Percentiles rank a stretch among this genome's conserved stretches.
Conservation (phyloP, 2,888 invertebrate species). For the Athalia cordata region DNA sequence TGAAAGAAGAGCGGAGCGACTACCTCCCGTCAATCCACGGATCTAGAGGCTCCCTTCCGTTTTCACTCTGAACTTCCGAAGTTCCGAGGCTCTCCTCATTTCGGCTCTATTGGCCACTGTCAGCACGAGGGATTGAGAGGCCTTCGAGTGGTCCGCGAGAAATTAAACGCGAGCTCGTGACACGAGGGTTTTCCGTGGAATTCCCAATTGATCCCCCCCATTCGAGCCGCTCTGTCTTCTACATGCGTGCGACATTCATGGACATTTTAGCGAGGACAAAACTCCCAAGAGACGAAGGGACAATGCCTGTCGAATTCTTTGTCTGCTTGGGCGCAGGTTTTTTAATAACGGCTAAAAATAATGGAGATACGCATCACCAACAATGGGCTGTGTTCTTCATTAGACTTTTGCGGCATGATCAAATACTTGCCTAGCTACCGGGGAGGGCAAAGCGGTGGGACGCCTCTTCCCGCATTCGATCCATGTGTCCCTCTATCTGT, state of each 20-base stretch:
- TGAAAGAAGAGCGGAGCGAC: background rate
- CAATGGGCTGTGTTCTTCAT: slow-evolving; percentile 67
- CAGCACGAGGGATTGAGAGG: slow-evolving; percentile 31
- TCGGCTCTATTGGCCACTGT: slow-evolving; percentile 3
- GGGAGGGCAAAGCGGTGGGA: slow-evolving; percentile 37
- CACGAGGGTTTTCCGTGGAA: slow-evolving; percentile 37
- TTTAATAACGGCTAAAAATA: slow-evolving; percentile 73
- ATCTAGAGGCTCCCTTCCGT: slow-evolving; percentile 6
- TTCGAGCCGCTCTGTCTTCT: slow-evolving; percentile 40
- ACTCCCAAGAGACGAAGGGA: slow-evolving; percentile 64
- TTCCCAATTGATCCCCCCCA: slow-evolving; percentile 39
- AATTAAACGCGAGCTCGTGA: slow-evolving; percentile 29
- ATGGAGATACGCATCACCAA: slow-evolving; percentile 66
- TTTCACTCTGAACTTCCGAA: background rate
- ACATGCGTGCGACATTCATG: slow-evolving; percentile 65
- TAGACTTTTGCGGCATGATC: slow-evolving; percentile 59
- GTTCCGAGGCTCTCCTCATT: background rate
- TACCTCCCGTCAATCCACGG: slow-evolving; percentile 16
- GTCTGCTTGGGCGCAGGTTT: slow-evolving; percentile 64
- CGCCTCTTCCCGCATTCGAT: background rate
- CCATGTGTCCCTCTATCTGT: background rate
- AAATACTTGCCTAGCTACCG: slow-evolving; percentile 56
- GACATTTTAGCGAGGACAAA: slow-evolving; percentile 67
- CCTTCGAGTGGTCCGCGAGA: slow-evolving; percentile 28
- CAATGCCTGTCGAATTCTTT: slow-evolving; percentile 72